Percentiles rank a stretch among this genome's conserved stretches.
These are phyloP conservation scores for Drosophila tripunctata DNA, from an alignment of 2,888 invertebrate species.

Conservation along the genomic window DNA sequence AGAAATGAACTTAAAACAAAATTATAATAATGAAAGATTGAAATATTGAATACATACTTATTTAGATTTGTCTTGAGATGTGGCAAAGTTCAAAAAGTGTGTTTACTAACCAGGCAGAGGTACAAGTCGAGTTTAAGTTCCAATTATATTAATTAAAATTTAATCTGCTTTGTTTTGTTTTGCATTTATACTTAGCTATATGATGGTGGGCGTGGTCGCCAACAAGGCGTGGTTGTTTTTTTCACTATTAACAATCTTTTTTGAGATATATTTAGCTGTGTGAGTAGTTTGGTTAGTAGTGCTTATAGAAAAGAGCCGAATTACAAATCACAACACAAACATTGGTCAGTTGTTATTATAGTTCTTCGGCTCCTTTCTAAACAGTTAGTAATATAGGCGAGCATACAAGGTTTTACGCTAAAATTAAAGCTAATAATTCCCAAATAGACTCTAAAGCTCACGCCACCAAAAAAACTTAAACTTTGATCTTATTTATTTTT, in stretches of 20 bases:
- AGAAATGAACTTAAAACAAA: constrained; percentile 41
- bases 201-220: constrained; percentile 41
- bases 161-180: constrained; percentile 9
- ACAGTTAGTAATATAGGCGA: constrained; percentile 39
- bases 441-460: constrained; percentile 11
- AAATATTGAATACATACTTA: constrained; percentile 30
- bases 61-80: constrained; percentile 35
- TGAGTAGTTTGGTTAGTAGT: constrained; percentile 46
- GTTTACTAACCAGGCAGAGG: constrained; percentile 71
- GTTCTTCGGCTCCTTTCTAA: constrained; percentile 31
- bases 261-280: constrained; percentile 24
- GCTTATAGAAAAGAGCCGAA: constrained; percentile 38
- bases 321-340: constrained; percentile 9
- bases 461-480: constrained; percentile 35
- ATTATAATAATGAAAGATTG: constrained; percentile 43
- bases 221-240: constrained; percentile 26
- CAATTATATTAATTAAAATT: constrained; percentile 50
- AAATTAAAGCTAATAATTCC: constrained; percentile 4
- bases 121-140: constrained; percentile 66
- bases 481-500: constrained; percentile 6
- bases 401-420: constrained; percentile 13
- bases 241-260: not conserved
- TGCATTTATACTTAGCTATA: constrained; percentile 60
- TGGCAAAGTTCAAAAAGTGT: constrained; percentile 23
- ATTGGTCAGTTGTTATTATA: too few species aligned